A percentile compares a stretch with the other conserved stretches of the same genome.
Evolutionary conservation across 1,140 invertebrate species (phyloP).

Genomic region (Venustaconcha ellipsiformis): DNA sequence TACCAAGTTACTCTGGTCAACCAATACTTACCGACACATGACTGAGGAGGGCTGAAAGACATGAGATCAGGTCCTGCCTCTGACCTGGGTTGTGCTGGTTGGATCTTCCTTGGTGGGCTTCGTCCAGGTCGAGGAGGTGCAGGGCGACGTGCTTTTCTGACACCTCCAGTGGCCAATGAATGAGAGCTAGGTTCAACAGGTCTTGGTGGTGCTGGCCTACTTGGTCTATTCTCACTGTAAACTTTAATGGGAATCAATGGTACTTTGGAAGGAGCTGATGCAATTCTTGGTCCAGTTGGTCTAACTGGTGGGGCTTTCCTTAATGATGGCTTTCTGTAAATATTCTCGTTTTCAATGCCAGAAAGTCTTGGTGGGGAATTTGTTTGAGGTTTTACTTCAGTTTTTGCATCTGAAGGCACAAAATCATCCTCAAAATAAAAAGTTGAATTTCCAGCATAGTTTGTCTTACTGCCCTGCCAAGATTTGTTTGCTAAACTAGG

Average conservation of each 20-base stretch:
- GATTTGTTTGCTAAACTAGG: not conserved
- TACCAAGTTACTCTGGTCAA: no score
- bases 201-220: constrained; percentile 21
- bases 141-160: not conserved
- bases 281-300: constrained; percentile 46
- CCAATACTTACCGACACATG: not conserved
- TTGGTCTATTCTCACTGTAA: constrained; percentile 12
- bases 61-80: constrained; percentile 37
- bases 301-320: constrained; percentile 52
- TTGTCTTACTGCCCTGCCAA: not conserved
- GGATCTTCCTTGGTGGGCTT: not conserved
- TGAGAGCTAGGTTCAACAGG: constrained; percentile 31
- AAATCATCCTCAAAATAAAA: constrained; percentile 34
- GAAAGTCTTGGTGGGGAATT: constrained; percentile 30
- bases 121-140: constrained; percentile 17
- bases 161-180: constrained; percentile 4
- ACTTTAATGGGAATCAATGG: constrained; percentile 37
- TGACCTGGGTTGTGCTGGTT: no score
- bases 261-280: constrained; percentile 22
- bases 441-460: constrained; percentile 35
- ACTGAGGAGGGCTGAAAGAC: constrained; percentile 35
- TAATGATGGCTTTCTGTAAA: constrained; percentile 39
- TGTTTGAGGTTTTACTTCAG: constrained; percentile 36
- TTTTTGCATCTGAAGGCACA: not conserved
- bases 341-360: constrained; percentile 17